A percentile compares a stretch with the other conserved stretches of the same genome.
phyloP scores from a whole-genome alignment of 2,888 invertebrate genomes.

The Drosophila monieri region DNA sequence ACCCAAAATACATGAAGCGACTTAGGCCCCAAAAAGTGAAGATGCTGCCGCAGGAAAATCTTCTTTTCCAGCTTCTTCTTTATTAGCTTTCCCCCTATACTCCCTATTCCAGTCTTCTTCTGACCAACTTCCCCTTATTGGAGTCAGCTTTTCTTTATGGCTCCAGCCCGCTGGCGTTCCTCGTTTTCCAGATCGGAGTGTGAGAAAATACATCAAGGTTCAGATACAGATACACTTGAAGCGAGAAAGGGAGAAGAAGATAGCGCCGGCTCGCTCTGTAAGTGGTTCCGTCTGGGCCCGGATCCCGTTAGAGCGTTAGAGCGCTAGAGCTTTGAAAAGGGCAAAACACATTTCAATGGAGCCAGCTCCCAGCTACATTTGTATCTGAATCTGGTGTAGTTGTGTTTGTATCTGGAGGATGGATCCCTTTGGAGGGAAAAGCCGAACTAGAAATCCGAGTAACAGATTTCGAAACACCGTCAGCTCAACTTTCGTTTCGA shows the following conservation, averaged over 20 bases:
- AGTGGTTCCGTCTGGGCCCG: conserved; percentile 34
- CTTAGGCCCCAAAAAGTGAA: neutral
- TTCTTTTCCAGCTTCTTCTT: conserved; percentile 12
- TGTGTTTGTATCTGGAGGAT: conserved; percentile 10
- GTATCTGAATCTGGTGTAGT: conserved; percentile 1
- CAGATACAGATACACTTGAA: conserved; percentile 18
- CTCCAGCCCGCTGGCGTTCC: conserved; percentile 42
- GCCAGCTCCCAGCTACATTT: conserved; percentile 6
- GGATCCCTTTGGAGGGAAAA: conserved; percentile 15
- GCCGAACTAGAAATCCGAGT: conserved; percentile 32
- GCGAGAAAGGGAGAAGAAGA: neutral
- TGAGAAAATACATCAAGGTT: conserved; percentile 44
- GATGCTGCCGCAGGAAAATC: conserved; percentile 5
- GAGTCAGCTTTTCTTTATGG: conserved; percentile 59
- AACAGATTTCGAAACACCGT: conserved; percentile 33
- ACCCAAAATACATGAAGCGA: neutral
- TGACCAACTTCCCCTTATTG: conserved; percentile 22
- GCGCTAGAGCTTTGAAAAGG: conserved; percentile 73
- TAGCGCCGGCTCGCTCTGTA: conserved; percentile 8
- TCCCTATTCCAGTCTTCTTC: neutral
- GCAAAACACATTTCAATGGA: conserved; percentile 31
- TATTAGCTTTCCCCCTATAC: neutral
- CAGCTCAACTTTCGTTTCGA: conserved; percentile 43
- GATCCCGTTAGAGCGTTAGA: conserved; percentile 73
- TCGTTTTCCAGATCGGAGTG: conserved; percentile 49